Evolutionary conservation across 2,113 vertebrate species (phyloP).

Genomic region (Cyanocitta stelleri): DNA sequence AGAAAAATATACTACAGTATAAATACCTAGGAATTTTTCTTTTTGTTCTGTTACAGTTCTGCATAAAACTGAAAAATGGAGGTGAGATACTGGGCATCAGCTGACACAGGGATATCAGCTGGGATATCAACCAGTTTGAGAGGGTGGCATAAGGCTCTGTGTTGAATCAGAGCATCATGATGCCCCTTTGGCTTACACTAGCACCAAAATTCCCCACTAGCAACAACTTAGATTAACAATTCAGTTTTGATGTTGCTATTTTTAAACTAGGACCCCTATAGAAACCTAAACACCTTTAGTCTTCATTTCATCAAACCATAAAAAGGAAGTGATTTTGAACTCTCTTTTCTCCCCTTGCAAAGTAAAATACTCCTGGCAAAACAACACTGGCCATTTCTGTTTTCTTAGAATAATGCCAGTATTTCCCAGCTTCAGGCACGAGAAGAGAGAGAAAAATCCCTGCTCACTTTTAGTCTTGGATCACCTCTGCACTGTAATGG

Average conservation of each 20-base stretch:
- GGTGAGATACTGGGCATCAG: not conserved
- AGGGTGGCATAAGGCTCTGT: not conserved
- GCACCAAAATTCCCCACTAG: not conserved
- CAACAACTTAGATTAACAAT: not conserved
- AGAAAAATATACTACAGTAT: not conserved
- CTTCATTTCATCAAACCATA: not conserved
- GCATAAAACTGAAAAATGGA: not conserved
- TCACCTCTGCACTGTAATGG: not conserved
- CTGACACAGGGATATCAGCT: not conserved
- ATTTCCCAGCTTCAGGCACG: not conserved
- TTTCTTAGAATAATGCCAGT: not conserved
- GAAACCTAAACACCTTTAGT: not conserved
- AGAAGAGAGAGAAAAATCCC: not conserved
- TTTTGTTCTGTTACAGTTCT: not conserved
- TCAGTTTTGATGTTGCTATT: not conserved
- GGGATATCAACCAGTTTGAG: not conserved
- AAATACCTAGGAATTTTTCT: not conserved
- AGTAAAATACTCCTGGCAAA: not conserved
- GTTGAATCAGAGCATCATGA: not conserved
- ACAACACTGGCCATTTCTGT: not conserved
- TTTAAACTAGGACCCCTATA: not conserved
- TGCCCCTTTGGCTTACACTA: not conserved
- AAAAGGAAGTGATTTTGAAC: not conserved
- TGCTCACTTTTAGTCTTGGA: not conserved
- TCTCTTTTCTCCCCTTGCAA: not conserved